Evolutionary conservation across 2,797 vertebrate genomes (phyloP), one percentile per base, ranked within the genome.

Genomic region (Brotula barbata): DNA sequence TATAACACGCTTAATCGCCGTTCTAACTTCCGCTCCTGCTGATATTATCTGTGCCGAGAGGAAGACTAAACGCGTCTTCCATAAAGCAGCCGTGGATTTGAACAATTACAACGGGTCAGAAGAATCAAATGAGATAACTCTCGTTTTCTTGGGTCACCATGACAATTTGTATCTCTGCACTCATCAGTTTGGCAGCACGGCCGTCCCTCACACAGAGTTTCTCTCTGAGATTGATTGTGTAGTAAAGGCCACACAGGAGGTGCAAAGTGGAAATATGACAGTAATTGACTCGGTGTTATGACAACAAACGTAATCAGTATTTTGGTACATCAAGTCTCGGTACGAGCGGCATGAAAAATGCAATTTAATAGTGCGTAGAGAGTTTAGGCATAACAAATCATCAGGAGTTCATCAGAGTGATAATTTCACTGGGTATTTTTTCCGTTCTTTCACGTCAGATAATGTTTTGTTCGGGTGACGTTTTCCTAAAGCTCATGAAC

Each of bases 261-360:
- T 40, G 58, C 44, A 40, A 63, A 65, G 41, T 37, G 51, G 50
- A 69, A 66, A 55, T 45, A 71, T 28, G 33, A 52, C 46, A 68
- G 53, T 43, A 45, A 63, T 64, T 72, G 62, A 21, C 3, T 5
- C 16, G 54, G 68, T 74, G 58, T 77, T 77, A 59, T 54, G 63
- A 61, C 58, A 82, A 78, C 69, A 68, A 68, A 41, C 53, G 48
- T 64, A 73, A 86, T 86, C 82, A 76, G 64, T 83, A 78, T 83
- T 85, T 84, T 80, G 74, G 73, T 77, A 84, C 73, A 83, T 31
- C 19, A 31, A 46, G 57, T 59, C 36, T 78, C 64, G 22, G 47
- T 80, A 78, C 60, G 50, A 72, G 69, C 19, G 77, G 77, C 73
- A 58, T 71, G 78, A 75, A 73, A 56, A 69, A 78, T 75, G 59